Percentiles rank a stretch among this genome's conserved stretches.
These are phyloP conservation scores for Euthynnus affinis DNA, from an alignment of 2,797 vertebrate species.

Conservation along the genomic window DNA sequence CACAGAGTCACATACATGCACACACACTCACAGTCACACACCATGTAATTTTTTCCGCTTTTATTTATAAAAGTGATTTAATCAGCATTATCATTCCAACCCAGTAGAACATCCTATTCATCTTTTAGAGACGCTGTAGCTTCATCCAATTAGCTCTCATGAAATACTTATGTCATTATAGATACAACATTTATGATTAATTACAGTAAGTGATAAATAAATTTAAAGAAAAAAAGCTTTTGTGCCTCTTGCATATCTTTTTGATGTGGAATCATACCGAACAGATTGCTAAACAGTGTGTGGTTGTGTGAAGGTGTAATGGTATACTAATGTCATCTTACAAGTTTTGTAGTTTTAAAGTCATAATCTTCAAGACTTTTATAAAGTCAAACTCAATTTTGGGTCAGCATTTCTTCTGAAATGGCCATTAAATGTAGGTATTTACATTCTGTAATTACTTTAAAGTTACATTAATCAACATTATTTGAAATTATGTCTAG, in stretches of 20 bases:
- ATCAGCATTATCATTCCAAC: neutral
- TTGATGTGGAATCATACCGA: neutral
- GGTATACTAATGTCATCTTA: neutral
- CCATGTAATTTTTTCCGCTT: neutral
- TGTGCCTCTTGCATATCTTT: neutral
- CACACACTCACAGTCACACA: neutral
- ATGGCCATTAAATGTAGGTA: no score
- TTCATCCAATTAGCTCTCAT: neutral
- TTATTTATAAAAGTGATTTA: constrained; percentile 1
- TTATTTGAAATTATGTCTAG: neutral
- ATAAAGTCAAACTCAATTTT: no score
- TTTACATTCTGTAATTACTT: no score
- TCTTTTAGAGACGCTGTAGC: neutral
- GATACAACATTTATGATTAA: neutral
- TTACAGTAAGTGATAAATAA: neutral
- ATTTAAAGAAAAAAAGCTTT: neutral
- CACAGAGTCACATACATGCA: neutral
- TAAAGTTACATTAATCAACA: neutral
- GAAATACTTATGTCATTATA: neutral
- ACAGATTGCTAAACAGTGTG: neutral
- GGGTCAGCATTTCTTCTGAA: no score
- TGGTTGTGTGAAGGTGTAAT: neutral
- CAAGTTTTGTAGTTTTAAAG: no score
- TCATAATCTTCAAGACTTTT: no score
- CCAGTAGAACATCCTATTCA: neutral